phyloP scores from a whole-genome alignment of 2,113 vertebrate genomes.

The Brachionichthys hirsutus region DNA sequence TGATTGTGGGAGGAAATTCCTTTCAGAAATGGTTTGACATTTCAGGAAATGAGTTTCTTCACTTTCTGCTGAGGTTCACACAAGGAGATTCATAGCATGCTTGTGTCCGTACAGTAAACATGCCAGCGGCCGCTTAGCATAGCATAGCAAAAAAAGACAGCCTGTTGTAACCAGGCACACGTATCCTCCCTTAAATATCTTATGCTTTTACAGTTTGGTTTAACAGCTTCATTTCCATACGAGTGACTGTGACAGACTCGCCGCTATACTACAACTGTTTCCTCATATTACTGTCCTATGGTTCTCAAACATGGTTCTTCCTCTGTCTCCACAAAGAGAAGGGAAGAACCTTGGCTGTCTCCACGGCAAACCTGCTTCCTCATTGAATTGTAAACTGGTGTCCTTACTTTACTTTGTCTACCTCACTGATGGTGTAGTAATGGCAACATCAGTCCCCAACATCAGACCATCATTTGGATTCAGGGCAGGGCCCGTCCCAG shows the following conservation, averaged over 20 bases:
- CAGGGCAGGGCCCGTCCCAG: conserved; percentile 65
- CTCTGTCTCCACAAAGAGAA: conserved; percentile 34
- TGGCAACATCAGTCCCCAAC: conserved; percentile 67
- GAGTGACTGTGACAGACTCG: too few relatives aligned
- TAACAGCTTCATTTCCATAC: too few relatives aligned
- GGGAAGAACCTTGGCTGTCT: conserved; percentile 57
- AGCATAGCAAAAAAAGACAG: background rate
- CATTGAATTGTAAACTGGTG: conserved; percentile 56
- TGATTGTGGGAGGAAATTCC: background rate
- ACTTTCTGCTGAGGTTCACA: background rate
- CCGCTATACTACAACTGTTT: too few relatives aligned
- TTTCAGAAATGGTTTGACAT: background rate
- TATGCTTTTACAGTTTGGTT: background rate
- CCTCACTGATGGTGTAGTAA: conserved; percentile 63
- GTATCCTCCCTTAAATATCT: too few relatives aligned
- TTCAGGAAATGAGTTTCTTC: background rate
- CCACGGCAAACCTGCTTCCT: conserved; percentile 53
- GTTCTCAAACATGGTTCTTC: background rate
- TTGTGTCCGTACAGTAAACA: background rate
- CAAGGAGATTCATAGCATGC: background rate
- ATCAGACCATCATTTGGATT: conserved; percentile 72
- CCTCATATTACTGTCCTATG: too few relatives aligned
- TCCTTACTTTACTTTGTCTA: conserved; percentile 57
- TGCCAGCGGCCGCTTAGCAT: background rate
- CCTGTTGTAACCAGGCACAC: background rate